Base-by-base conservation (phyloP, 2,888 invertebrate genomes). In the Volucella inflata region DNA sequence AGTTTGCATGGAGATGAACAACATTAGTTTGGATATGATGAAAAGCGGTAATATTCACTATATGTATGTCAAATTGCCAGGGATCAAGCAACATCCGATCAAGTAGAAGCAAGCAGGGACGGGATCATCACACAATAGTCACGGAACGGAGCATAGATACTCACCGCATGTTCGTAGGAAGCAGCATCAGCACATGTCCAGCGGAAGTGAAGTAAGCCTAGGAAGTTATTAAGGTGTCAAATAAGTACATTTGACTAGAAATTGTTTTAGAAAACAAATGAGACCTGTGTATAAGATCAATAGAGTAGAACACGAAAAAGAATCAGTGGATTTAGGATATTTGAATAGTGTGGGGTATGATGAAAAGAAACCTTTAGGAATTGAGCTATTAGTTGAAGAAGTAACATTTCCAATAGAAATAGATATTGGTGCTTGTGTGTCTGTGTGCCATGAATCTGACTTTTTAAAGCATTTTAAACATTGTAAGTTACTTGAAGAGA, bases 381-480 rank as follows among this genome's bases (percentile, higher is more conserved):
- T 76, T 14, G 40, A 68, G 6, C 8, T 71, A 48, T 42, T 17
- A 50, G 36, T 77, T 16, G 72, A 78, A 55, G 42, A 50, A 72
- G n/a, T 55, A 8, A 40, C 21, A 9, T 55, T 67, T 44, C 53
- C 53, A 62, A 50, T 83, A 40, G 72, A 77, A 77, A 36, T 82
- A 11, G 71, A 82, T 51, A 75, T 60, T 1, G 71, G 76, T 3
- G 82, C 82, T 14, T 77, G 83, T 67, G 78, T 68, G 2, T 46
- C 74, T 17, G 65, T 84, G 21, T 55, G 53, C n/a, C 72, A 78
- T 46, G 40, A 68, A 14, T 64, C 74, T 0, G 74, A 70, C 57
- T 75, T 75, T 57, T 14, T 40, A 9, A 74, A 70, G 11, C 59
- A 70, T 83, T 78, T 83, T 10, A 48, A 55, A 8, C 50, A 83